A percentile compares a stretch with the other conserved stretches of the same genome.
Evolutionary conservation across 1,140 invertebrate species (phyloP).

Genomic region (Lethrus apterus): DNA sequence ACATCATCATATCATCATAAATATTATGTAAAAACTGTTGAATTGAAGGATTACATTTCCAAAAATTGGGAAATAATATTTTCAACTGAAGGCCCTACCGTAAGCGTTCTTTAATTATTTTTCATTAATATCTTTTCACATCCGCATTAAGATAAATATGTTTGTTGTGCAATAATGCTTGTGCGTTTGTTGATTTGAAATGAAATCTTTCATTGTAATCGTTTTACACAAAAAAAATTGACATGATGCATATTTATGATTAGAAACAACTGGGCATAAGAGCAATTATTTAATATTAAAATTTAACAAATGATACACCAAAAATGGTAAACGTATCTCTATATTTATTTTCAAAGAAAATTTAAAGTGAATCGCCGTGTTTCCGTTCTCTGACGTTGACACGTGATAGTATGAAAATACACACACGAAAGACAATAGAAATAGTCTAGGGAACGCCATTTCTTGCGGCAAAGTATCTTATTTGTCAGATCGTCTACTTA

Average conservation of each 20-base stretch:
- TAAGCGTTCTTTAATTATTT: too few relatives aligned
- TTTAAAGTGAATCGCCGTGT: conserved; percentile 20
- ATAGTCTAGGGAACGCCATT: conserved; percentile 1
- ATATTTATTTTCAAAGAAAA: conserved; percentile 3
- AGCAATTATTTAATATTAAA: too few relatives aligned
- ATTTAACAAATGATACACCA: neutral
- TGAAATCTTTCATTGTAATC: neutral
- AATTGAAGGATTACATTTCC: too few relatives aligned
- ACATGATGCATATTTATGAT: conserved; percentile 2
- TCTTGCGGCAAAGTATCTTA: conserved; percentile 10
- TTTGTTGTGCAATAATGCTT: conserved; percentile 1
- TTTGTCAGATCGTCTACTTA: conserved; percentile 16
- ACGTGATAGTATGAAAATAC: conserved; percentile 4
- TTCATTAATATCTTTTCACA: too few relatives aligned
- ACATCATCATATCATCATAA: too few relatives aligned
- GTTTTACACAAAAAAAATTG: neutral
- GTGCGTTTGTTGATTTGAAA: neutral
- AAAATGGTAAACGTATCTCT: neutral
- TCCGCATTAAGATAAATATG: too few relatives aligned
- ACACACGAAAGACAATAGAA: conserved; percentile 11
- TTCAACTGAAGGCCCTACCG: too few relatives aligned
- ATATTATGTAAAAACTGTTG: too few relatives aligned
- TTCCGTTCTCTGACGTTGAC: conserved; percentile 11
- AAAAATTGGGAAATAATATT: too few relatives aligned
- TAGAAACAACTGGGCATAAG: too few relatives aligned